Conservation (phyloP, 1,140 invertebrate species). For the Elysia chlorotica region DNA sequence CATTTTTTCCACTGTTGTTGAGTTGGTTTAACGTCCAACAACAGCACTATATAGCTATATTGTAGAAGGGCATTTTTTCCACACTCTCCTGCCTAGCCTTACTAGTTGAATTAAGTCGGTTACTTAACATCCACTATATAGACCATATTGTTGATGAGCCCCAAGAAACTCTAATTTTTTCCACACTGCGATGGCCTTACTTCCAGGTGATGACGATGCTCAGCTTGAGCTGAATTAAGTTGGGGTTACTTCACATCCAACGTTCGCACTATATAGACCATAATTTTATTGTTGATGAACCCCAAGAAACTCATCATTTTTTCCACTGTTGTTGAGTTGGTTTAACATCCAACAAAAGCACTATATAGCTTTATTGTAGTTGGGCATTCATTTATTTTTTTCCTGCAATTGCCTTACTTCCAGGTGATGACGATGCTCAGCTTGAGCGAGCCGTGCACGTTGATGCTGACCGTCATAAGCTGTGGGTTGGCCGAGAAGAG, state of each 20-base stretch:
- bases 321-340: neutral
- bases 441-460: constrained; percentile 71
- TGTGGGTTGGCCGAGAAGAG: constrained; percentile 71
- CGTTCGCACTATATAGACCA: neutral
- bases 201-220: constrained; percentile 71
- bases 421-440: constrained; percentile 70
- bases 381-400: too few species aligned
- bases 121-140: too few species aligned
- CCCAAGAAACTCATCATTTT: neutral
- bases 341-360: too few species aligned
- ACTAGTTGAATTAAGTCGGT: too few species aligned
- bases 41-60: too few species aligned
- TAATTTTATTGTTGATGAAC: neutral
- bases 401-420: too few species aligned
- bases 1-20: neutral
- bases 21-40: too few species aligned
- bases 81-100: too few species aligned
- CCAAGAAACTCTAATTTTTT: neutral
- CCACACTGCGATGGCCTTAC: constrained; percentile 57
- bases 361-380: too few species aligned
- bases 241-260: neutral
- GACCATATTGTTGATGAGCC: too few species aligned
- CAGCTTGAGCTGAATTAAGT: constrained; percentile 65
- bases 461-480: constrained; percentile 72
- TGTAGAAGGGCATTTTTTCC: too few species aligned